These are phyloP conservation scores for Tiaroga cobitis DNA, from an alignment of 2,797 vertebrate species.

Conservation along the genomic window DNA sequence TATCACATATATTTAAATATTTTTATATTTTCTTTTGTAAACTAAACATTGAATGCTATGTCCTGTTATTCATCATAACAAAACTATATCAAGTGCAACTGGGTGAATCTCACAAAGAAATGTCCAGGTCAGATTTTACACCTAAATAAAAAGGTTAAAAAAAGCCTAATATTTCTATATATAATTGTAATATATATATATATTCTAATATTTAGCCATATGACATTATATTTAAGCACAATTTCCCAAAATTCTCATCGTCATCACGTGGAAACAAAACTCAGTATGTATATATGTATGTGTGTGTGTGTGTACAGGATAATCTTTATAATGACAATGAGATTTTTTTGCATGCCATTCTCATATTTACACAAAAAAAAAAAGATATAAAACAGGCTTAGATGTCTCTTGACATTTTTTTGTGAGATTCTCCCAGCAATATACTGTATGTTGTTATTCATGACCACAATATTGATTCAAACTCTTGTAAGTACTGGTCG, in stretches of 20 bases:
- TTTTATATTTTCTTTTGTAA: slow-evolving; percentile 9
- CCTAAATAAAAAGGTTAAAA: too few relatives aligned
- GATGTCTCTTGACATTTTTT: neutral
- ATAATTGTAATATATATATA: too few relatives aligned
- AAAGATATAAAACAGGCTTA: too few relatives aligned
- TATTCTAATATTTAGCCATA: too few relatives aligned
- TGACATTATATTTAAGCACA: neutral
- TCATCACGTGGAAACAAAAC: too few relatives aligned
- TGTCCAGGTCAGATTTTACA: neutral
- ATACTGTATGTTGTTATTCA: neutral
- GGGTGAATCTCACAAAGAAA: neutral
- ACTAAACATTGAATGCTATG: neutral
- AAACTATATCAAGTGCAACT: neutral
- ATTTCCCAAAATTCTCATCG: too few relatives aligned
- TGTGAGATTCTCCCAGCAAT: neutral
- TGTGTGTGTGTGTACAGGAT: too few relatives aligned
- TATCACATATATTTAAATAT: neutral
- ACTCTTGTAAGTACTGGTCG: neutral
- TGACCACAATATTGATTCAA: slow-evolving; percentile 11
- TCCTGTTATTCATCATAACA: neutral
- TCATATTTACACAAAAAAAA: neutral
- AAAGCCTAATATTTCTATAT: neutral
- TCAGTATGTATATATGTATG: too few relatives aligned
- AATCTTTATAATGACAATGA: too few relatives aligned
- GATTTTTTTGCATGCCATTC: neutral